Base-by-base conservation (phyloP, 2,888 invertebrate genomes). In the Drosophila fungiperda region DNA sequence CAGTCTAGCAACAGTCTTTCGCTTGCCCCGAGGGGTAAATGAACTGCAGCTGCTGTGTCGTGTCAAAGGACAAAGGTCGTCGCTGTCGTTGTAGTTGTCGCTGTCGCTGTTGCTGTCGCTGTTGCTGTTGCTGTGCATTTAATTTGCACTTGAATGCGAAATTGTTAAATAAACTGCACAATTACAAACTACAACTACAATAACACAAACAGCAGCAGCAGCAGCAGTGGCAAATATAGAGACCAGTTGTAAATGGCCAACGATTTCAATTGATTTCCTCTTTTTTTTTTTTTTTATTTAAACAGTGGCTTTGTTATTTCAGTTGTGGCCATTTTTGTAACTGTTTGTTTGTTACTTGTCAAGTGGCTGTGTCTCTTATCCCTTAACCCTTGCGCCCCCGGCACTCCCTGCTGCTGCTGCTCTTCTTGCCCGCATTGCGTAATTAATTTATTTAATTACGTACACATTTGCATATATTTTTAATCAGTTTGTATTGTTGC, bases 371-470 rank as follows among this genome's bases (percentile, higher is more conserved):
- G 45, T 70, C 48, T 8, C 20, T 12, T 57, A 26, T n/a, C 42
- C 45, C 49, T 32, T 61, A 38, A 26, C 38, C 35, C 53, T 55
- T 26, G 38, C 12, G 35, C 12, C 9, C n/a, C 3, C 45, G n/a
- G 11, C 11, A 40, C 17, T 29, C 53, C 49, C 71, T 49, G 50
- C 38, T 59, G 3, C 33, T 26, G 38, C 20, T 68, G 38, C 29
- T 6, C 29, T 29, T 29, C 29, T 12, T 20, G 45, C 7, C 7
- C 45, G 64, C 62, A 59, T 36, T 59, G 84, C 80, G 87, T 90
- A 90, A 87, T 87, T 90, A 90, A 87, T 82, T 90, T 89, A 90
- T 87, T 90, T 90, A 87, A 87, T 87, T 90, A 89, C 89, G 82
- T 65, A 67, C 72, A 79, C 84, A 87, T 90, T 87, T 84, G 78